Conservation (phyloP, 2,888 invertebrate species). For the Willowsia nigromaculata region DNA sequence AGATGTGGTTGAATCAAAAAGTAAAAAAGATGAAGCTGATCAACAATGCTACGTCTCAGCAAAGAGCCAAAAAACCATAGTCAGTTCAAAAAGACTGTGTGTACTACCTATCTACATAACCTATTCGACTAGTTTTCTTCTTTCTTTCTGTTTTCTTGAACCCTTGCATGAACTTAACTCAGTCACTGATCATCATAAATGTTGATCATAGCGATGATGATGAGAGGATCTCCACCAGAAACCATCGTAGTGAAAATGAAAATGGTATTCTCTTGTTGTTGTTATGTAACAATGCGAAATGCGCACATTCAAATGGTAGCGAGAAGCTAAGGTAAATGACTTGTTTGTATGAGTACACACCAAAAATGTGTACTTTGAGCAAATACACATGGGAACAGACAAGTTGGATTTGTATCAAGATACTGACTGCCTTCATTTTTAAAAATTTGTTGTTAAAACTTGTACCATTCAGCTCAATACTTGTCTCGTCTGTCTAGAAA, state of each 20-base stretch:
- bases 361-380: too few species aligned
- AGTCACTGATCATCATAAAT: conserved; percentile 31
- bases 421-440: neutral
- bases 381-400: neutral
- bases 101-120: neutral
- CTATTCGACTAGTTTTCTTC: conserved; percentile 5
- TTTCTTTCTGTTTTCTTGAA: conserved; percentile 21
- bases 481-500: neutral
- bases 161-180: conserved; percentile 63
- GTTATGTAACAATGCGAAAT: conserved; percentile 67
- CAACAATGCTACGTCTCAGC: too few species aligned
- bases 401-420: neutral
- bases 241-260: neutral
- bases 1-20: neutral
- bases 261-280: conserved; percentile 27
- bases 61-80: too few species aligned
- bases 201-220: conserved; percentile 39
- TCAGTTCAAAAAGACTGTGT: too few species aligned
- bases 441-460: neutral
- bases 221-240: conserved; percentile 19
- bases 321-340: conserved; percentile 69
- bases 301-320: conserved; percentile 20
- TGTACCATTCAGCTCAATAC: neutral
- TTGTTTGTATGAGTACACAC: conserved; percentile 45
- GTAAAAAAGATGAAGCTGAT: neutral